These are phyloP conservation scores for Takifugu ocellatus DNA, from an alignment of 2,797 vertebrate genomes.

Conservation along the genomic window DNA sequence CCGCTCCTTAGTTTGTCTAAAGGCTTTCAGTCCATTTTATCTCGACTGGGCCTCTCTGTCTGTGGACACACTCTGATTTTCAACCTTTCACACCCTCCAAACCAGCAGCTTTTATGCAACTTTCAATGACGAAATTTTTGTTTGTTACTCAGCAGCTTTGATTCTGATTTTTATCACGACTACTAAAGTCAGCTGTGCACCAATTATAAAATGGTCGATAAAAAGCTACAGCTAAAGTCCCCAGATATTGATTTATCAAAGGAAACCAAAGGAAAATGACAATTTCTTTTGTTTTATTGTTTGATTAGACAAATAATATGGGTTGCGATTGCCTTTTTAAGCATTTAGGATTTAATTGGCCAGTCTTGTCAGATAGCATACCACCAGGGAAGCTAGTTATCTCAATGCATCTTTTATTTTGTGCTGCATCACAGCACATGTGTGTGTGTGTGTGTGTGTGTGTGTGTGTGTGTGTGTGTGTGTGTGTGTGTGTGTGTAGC, in stretches of 20 bases:
- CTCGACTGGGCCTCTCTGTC: slow-evolving; percentile 45
- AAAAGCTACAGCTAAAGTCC: too few relatives aligned
- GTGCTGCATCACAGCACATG: not conserved
- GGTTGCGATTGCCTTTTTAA: not conserved
- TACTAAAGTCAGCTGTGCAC: too few relatives aligned
- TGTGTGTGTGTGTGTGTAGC: slow-evolving; percentile 30
- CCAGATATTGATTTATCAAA: too few relatives aligned
- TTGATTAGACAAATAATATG: too few relatives aligned
- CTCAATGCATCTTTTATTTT: not conserved
- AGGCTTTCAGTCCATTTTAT: slow-evolving; percentile 60
- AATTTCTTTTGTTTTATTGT: too few relatives aligned
- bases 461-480: slow-evolving; percentile 4
- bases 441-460: not conserved
- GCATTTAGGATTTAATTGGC: too few relatives aligned
- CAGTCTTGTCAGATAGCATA: not conserved
- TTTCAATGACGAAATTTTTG: not conserved
- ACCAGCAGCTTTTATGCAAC: slow-evolving; percentile 7
- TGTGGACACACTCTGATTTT: slow-evolving; percentile 47
- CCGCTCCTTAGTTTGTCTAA: slow-evolving; percentile 50
- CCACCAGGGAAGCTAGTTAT: not conserved
- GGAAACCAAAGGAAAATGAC: too few relatives aligned
- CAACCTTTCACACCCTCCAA: slow-evolving; percentile 42
- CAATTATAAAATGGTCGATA: too few relatives aligned
- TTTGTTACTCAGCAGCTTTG: too few relatives aligned
- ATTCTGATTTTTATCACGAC: too few relatives aligned